These are phyloP conservation scores for Echeneis naucrates DNA, from an alignment of 2,797 vertebrate species.

Conservation along the genomic window DNA sequence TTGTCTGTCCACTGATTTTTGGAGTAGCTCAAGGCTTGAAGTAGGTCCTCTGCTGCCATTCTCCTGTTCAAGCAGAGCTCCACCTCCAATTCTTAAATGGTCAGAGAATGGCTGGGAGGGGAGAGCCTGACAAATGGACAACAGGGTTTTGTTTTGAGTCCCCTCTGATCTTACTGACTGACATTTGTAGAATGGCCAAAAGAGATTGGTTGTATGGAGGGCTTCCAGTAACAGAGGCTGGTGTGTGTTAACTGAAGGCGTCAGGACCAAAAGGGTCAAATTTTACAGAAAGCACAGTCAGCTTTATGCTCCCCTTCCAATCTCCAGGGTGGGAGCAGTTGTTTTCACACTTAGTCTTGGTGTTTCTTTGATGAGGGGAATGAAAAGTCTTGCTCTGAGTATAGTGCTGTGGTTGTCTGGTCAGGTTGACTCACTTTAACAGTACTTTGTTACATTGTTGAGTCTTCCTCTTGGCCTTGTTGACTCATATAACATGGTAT, in stretches of 20 bases:
- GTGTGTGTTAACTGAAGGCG: constrained; percentile 67
- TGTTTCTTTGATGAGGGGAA: constrained; percentile 64
- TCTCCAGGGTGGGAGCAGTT: constrained; percentile 56
- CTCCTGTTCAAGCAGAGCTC: constrained; percentile 49
- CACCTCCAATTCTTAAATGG: constrained; percentile 62
- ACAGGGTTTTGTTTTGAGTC: constrained; percentile 78
- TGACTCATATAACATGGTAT: constrained; percentile 66
- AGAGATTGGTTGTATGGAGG: constrained; percentile 28
- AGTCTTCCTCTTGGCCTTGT: constrained; percentile 64
- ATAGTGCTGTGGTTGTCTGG: constrained; percentile 54
- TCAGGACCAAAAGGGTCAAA: constrained; percentile 71
- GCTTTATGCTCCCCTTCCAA: constrained; percentile 36
- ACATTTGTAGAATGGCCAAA: constrained; percentile 50
- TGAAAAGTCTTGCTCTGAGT: constrained; percentile 49
- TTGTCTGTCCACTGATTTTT: constrained; percentile 34
- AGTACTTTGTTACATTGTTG: constrained; percentile 63
- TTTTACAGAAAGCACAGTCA: constrained; percentile 53
- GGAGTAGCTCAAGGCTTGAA: constrained; percentile 36
- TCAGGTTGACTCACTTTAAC: constrained; percentile 61
- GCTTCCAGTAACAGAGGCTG: constrained; percentile 58
- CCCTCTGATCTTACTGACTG: constrained; percentile 77
- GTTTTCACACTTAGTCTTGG: constrained; percentile 61
- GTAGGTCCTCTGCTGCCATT: constrained; percentile 41
- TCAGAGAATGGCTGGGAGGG: constrained; percentile 57
- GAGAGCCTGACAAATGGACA: constrained; percentile 75